Percentiles rank a stretch among this genome's conserved stretches.
Conservation (phyloP, 2,113 vertebrate species). For the Axis porcinus region DNA sequence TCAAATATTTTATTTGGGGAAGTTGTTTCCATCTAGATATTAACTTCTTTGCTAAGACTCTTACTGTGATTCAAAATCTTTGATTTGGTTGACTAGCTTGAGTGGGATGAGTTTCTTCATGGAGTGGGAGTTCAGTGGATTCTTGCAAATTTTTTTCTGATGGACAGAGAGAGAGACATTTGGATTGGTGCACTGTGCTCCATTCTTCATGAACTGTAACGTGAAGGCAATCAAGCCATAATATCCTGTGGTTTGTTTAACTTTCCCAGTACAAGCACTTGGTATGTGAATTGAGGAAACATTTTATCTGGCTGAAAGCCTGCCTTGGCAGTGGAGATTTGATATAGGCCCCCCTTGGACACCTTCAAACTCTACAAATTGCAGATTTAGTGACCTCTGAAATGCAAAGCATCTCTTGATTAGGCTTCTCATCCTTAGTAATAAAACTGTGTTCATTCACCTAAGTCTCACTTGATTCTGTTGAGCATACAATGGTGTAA, state of each 20-base stretch:
- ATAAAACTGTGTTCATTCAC: conserved; percentile 47
- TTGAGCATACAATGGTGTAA: conserved; percentile 44
- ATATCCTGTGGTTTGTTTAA: not conserved
- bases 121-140: not conserved
- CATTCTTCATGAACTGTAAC: not conserved
- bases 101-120: not conserved
- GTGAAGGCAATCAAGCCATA: not conserved
- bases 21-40: not conserved
- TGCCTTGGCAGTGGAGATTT: not conserved
- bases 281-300: not conserved
- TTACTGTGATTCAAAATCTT: not conserved
- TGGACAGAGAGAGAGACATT: not conserved
- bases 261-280: not conserved
- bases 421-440: conserved; percentile 36
- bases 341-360: not conserved
- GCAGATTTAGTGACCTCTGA: conserved; percentile 39
- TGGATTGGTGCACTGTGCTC: not conserved
- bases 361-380: conserved; percentile 29
- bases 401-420: conserved; percentile 27
- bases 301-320: not conserved
- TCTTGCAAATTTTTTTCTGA: not conserved
- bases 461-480: conserved; percentile 42
- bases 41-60: not conserved
- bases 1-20: not conserved
- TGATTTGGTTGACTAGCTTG: not conserved